A percentile compares a stretch with the other conserved stretches of the same genome.
These are phyloP conservation scores for Oryzaephilus surinamensis DNA, from an alignment of 1,140 invertebrate species.

Conservation along the genomic window DNA sequence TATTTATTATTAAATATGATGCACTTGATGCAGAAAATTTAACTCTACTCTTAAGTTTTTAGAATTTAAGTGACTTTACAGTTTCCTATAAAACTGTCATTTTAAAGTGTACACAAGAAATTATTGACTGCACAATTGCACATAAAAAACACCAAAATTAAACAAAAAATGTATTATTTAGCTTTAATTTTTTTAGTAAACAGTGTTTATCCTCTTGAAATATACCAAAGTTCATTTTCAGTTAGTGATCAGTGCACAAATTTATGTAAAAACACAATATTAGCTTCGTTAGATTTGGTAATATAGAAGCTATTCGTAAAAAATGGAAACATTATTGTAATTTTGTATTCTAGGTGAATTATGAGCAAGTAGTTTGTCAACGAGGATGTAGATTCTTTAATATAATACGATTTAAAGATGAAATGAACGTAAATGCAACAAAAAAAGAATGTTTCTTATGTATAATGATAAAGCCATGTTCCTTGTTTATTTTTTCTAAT, in stretches of 20 bases:
- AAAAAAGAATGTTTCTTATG: slow-evolving; percentile 20
- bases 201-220: neutral
- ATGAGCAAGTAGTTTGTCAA: slow-evolving; percentile 20
- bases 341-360: slow-evolving; percentile 6
- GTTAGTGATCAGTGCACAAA: neutral
- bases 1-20: no score
- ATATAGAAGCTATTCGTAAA: neutral
- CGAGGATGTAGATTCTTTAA: slow-evolving; percentile 24
- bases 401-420: slow-evolving; percentile 18
- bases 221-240: neutral
- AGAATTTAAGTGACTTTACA: no score
- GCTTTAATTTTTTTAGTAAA: neutral
- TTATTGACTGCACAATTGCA: no score
- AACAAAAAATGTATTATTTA: neutral
- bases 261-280: neutral
- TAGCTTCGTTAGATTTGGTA: neutral
- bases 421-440: slow-evolving; percentile 15
- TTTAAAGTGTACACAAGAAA: no score
- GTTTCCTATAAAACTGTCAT: no score
- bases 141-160: neutral
- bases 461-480: slow-evolving; percentile 8
- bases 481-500: slow-evolving; percentile 2
- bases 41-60: no score
- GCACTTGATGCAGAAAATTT: no score
- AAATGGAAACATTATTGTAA: neutral